Conservation (phyloP, 2,888 invertebrate genomes). For the Halictus quadricinctus region DNA sequence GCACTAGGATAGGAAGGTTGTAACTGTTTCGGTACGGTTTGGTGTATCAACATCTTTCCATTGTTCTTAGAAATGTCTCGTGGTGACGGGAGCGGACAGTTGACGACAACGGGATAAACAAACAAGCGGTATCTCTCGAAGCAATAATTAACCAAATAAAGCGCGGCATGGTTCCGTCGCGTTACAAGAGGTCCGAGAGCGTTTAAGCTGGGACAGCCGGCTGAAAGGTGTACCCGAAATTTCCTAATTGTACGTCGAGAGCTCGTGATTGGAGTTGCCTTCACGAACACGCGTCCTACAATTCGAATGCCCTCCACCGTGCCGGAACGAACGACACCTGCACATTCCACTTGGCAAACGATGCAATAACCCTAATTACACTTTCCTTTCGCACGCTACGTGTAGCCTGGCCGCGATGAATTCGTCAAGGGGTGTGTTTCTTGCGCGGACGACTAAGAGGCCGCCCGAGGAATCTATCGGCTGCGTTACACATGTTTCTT, state of each 20-base stretch:
- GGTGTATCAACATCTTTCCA: no score
- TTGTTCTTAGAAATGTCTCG: not conserved
- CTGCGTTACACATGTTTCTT: not conserved
- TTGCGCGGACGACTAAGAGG: not conserved
- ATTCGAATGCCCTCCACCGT: constrained; percentile 29
- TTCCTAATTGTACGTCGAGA: constrained; percentile 42
- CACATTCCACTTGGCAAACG: constrained; percentile 55
- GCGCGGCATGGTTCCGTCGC: not conserved
- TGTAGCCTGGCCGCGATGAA: constrained; percentile 37
- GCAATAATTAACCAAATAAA: not conserved
- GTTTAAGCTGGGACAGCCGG: constrained; percentile 29
- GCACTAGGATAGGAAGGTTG: no score
- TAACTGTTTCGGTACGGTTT: no score
- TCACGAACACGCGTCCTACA: constrained; percentile 35
- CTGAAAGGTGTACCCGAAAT: constrained; percentile 27
- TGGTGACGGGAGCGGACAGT: not conserved
- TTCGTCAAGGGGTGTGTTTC: constrained; percentile 39
- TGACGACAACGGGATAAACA: not conserved
- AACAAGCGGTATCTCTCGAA: not conserved
- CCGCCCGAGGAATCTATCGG: not conserved
- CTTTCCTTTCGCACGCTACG: constrained; percentile 49
- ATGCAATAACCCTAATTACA: constrained; percentile 60
- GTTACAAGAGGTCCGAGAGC: not conserved
- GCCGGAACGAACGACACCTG: constrained; percentile 48
- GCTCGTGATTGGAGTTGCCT: constrained; percentile 42